Base-by-base conservation (phyloP, 2,113 vertebrate genomes). In the Nerophis lumbriciformis region DNA sequence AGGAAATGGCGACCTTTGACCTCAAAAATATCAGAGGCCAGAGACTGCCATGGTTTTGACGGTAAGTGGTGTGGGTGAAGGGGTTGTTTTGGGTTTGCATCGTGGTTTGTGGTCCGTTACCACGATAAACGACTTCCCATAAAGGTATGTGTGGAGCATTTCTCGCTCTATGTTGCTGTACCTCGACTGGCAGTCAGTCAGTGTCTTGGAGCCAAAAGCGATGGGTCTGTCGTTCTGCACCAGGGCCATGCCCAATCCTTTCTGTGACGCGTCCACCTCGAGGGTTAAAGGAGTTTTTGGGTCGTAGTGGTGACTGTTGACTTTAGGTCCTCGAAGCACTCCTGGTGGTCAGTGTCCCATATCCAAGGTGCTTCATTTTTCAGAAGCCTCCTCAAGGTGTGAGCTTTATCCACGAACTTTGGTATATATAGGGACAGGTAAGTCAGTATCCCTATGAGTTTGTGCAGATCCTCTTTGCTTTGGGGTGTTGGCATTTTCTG, bases 311-410 rank as follows among this genome's bases (percentile, higher is more conserved):
- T 60, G 8, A 61, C 9, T 55, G 53, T 49, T 44, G 57, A 15
- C 19, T 61, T 72, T 19, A 66, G 15, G 6, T 72, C 52, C 3
- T 72, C 52, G 48, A 66, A 72, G 13, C 51, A 66, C 36, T 66
- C 56, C 14, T 66, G 51, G 11, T 66, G 48, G 19, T 62, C 53
- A 5, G 13, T 15, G 21, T 73, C 64, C 53, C 53, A 68, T 44
- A 49, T 51, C 59, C 63, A 72, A 19, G 35, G 53, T 8, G 6
- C 6, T n/a, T 70, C 37, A 45, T 21, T 48, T 45, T 63, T 63
- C 5, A 63, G 61, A 12, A 53, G 21, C 10, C 61, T 37, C 19
- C 66, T 61, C 5, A 48, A 28, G 8, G 39, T 68, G 39, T 68
- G 58, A 13, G 66, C 66, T 55, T 68, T 61, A 2, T 62, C 66